Evolutionary conservation across 1,140 invertebrate species (phyloP).

Genomic region (Drosophila pallidifrons): DNA sequence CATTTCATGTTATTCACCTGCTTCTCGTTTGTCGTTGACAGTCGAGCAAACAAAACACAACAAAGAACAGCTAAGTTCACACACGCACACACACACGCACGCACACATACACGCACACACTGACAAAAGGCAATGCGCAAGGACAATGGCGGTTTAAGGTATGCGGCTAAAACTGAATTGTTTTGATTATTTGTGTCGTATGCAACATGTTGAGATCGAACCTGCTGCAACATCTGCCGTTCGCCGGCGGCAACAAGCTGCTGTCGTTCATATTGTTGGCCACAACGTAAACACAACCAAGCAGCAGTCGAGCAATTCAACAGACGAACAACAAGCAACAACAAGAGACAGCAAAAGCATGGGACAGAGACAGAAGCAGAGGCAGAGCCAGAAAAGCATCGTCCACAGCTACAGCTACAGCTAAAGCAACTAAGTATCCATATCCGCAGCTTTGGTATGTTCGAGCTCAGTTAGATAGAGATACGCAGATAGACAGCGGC

Average conservation of each 20-base stretch:
- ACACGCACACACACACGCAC: conserved; percentile 37
- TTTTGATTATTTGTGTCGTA: conserved; percentile 43
- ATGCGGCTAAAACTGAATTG: conserved; percentile 32
- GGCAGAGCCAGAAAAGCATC: conserved; percentile 8
- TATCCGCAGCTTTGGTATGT: conserved; percentile 67
- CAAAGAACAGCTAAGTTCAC: conserved; percentile 30
- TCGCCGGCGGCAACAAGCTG: conserved; percentile 43
- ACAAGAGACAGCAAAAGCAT: conserved; percentile 5
- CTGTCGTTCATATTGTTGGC: conserved; percentile 62
- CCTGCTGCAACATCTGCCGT: conserved; percentile 20
- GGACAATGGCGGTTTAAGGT: conserved; percentile 58
- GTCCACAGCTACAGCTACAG: conserved; percentile 22
- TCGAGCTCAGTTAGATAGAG: conserved; percentile 56
- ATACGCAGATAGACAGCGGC: conserved; percentile 37
- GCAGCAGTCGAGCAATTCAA: conserved; percentile 29
- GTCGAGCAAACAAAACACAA: conserved; percentile 43
- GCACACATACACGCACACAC: conserved; percentile 4
- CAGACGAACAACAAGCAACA: conserved; percentile 31
- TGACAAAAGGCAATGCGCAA: conserved; percentile 35
- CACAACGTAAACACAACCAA: conserved; percentile 77
- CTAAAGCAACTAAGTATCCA: conserved; percentile 74
- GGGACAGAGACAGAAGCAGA: neutral
- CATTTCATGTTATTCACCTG: conserved; percentile 44
- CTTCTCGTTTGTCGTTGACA: conserved; percentile 29
- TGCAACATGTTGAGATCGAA: conserved; percentile 56